A percentile compares a stretch with the other conserved stretches of the same genome.
phyloP scores from a whole-genome alignment of 2,797 vertebrate species.

The Mus caroli region DNA sequence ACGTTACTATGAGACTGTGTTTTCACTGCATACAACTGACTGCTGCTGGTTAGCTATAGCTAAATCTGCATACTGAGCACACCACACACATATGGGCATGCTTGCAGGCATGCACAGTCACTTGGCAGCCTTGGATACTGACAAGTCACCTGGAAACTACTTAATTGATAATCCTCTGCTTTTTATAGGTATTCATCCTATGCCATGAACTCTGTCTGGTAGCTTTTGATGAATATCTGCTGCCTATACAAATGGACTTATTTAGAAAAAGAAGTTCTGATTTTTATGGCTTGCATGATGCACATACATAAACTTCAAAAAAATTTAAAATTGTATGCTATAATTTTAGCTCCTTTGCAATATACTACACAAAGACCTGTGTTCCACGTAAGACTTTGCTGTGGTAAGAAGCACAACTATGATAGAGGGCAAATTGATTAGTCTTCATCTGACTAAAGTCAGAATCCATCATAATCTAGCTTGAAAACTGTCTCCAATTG shows the following conservation, averaged over 20 bases:
- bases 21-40: neutral
- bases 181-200: constrained; percentile 2
- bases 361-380: neutral
- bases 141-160: neutral
- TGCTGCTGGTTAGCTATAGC: constrained; percentile 50
- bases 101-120: constrained; percentile 1
- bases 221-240: neutral
- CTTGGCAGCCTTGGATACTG: neutral
- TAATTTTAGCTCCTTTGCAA: neutral
- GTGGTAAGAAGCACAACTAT: neutral
- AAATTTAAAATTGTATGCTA: neutral
- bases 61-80: constrained; percentile 28
- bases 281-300: neutral
- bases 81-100: constrained; percentile 71
- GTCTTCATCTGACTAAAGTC: neutral
- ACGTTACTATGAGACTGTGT: neutral
- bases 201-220: neutral
- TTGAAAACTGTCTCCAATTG: neutral
- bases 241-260: neutral
- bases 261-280: neutral
- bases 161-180: neutral
- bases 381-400: neutral
- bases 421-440: neutral
- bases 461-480: neutral
- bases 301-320: neutral